phyloP scores from a whole-genome alignment of 2,113 vertebrate genomes.

The Sinocyclocheilus anshuiensis region DNA sequence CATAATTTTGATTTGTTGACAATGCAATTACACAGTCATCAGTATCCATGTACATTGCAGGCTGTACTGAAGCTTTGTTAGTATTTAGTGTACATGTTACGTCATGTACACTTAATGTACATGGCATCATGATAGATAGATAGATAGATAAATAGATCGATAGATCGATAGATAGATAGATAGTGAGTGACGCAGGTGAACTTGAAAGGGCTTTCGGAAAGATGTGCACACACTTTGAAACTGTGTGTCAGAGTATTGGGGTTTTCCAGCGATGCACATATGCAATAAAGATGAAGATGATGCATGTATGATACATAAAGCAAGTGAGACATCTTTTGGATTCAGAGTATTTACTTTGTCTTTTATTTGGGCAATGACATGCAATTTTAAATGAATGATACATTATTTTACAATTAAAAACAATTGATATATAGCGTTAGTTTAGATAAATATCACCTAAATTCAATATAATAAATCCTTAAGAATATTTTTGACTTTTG shows the following conservation, averaged over 20 bases:
- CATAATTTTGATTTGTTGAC: neutral
- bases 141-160: neutral
- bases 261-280: constrained; percentile 44
- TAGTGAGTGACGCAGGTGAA: neutral
- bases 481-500: neutral
- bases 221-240: constrained; percentile 39
- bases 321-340: neutral
- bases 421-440: neutral
- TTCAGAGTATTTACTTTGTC: neutral
- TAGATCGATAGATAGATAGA: neutral
- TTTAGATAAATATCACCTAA: neutral
- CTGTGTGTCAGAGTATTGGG: constrained; percentile 45
- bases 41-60: neutral
- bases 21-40: neutral
- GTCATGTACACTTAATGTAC: neutral
- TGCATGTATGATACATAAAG: neutral
- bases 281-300: neutral
- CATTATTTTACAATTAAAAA: neutral
- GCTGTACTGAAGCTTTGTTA: neutral
- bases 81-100: neutral
- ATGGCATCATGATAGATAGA: neutral
- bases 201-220: constrained; percentile 38
- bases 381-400: no score
- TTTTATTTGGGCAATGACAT: neutral
- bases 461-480: neutral